Base-by-base conservation (phyloP, 2,113 vertebrate species). In the Aythya baeri region DNA sequence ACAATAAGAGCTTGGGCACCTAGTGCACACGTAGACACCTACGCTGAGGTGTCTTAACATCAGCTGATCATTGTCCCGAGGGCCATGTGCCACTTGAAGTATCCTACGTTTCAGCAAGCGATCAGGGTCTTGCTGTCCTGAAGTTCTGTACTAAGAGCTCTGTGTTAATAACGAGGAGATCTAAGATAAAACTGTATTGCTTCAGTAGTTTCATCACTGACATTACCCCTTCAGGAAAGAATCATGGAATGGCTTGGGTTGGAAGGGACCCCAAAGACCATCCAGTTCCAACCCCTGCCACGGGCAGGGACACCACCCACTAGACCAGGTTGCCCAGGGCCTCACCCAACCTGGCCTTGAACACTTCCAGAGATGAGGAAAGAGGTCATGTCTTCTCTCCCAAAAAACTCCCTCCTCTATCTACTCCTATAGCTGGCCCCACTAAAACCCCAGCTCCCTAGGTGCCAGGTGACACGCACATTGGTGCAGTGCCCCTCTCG, bases 1-100 rank as follows among this genome's bases (percentile, higher is more conserved):
- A 6, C 91, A 94, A 82, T 89, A 67, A 95, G 38, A 73, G 81
- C 62, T 73, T 43, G 41, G 80, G 74, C 73, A 95, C 38, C 62
- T 17, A 57, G 70, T 27, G 34, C 75, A 72, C 52, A 80, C 36
- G 32, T 8, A 91, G 80, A 89, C 86, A 85, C 72, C 77, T 65
- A 86, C 83, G 82, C 65, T 91, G 81, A 92, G 52, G n/a, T 70
- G 62, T 80, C 80, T 52, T 50, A 89, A 83, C 52, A 84, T 78
- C 70, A 88, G 31, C 46, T 46, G 50, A 86, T 80, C 11, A 2
- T 15, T 88, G 66, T 89, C 83, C 86, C 15, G n/a, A 95, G 83
- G 83, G 65, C 91, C 61, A n/a, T 34, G 29, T 26, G 68, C 65
- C 88, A 89, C 74, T 70, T 92, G 57, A 86, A 89, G 38, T 49